A percentile compares a stretch with the other conserved stretches of the same genome.
Evolutionary conservation across 2,797 vertebrate species (phyloP).

Genomic region (Rallus crepitans): DNA sequence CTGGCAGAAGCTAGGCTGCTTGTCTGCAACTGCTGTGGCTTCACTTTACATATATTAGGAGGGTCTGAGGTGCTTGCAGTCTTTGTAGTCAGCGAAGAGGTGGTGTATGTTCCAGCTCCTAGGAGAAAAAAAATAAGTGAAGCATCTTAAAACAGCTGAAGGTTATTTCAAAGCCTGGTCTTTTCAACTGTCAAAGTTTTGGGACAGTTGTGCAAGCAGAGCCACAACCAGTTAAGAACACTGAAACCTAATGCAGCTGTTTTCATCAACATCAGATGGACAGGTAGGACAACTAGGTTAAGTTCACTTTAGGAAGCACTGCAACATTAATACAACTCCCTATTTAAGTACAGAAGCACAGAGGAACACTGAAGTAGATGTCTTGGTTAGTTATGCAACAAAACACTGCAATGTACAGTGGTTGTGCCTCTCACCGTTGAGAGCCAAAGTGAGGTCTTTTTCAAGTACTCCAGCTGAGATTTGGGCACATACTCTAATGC

Average conservation of each 20-base stretch:
- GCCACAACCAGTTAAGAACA: neutral
- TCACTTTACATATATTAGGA: conserved; percentile 99
- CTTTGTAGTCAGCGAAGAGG: conserved; percentile 95
- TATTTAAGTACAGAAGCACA: neutral
- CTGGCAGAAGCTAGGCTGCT: conserved; percentile 87
- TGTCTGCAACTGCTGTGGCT: conserved; percentile 95
- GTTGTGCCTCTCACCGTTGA: neutral
- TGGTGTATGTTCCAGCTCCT: conserved; percentile 96
- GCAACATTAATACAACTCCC: neutral
- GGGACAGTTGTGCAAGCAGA: neutral
- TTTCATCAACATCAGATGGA: neutral
- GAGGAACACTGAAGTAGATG: neutral
- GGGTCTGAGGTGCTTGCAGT: conserved; percentile 95
- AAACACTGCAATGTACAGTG: rapidly evolving
- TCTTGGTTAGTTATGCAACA: neutral
- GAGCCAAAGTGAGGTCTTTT: neutral
- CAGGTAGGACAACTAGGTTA: neutral
- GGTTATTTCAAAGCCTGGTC: neutral
- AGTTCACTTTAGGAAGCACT: neutral
- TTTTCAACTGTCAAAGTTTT: neutral
- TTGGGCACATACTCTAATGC: neutral
- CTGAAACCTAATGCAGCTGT: neutral
- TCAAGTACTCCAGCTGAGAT: neutral
- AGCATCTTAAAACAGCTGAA: neutral
- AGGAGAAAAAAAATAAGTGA: neutral